Evolutionary conservation across 2,888 invertebrate species (phyloP), one percentile per base, ranked within the genome.

Genomic region (Malachius bipustulatus): DNA sequence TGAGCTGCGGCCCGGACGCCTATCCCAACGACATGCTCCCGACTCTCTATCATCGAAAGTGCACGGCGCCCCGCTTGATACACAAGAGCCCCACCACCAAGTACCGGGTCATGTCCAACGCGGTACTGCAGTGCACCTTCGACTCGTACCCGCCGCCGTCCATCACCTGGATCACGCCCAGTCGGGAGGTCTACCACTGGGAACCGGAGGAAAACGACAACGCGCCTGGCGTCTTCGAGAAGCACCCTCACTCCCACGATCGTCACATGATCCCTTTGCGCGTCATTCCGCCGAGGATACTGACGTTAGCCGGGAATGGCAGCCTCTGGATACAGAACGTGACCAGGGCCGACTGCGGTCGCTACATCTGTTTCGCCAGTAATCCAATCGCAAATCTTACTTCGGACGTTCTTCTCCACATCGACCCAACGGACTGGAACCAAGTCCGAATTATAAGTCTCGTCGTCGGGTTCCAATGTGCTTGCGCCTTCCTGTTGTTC

Each of bases 101-200:
- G 52, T 75, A 81, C 56, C 57, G 74, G 42, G 59, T 82, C 36
- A 71, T 72, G 50, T 67, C 72, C 6, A 70, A 78, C 38, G 84
- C 82, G 2, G 61, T 79, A 11, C 63, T 91, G 16, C 77, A 82
- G 51, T 91, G 90, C 62, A 73, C 73, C 41, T 54, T 46, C 38
- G 44, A 40, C 27, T 69, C 69, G 16, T 78, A 81, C 54, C 87
- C 88, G 0, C 63, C 70, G 26, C 85, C 88, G 2, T 79, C 82
- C 30, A 71, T 90, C 34, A 82, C 82, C 8, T 91, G 91, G 91
- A 75, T 84, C 15, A 87, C 88, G 2, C 85, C 85, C 2, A 71
- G 68, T 1, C 69, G 77, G 34, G 67, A 74, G 50, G 73, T 82
- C 11, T 73, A 75, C 48, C 82, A 84, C 42, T 83, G 83, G 77